Base-by-base conservation (phyloP, 92 coral and sea anemone genomes). In the Umimayanthus chanpuru region DNA sequence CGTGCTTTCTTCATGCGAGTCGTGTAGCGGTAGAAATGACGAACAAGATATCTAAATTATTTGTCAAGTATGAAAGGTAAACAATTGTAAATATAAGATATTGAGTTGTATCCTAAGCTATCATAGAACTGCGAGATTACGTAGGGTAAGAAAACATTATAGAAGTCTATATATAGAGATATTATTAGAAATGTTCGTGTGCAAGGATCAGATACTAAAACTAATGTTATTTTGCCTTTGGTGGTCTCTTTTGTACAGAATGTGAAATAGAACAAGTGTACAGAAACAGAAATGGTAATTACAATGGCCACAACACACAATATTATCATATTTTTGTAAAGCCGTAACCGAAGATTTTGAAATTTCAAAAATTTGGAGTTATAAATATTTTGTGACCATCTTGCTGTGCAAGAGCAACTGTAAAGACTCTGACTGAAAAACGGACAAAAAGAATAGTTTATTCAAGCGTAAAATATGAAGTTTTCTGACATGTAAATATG, bases 281-380 rank as follows among this genome's bases (percentile, higher is more conserved):
- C 78, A 83, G 67, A 70, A 83, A 70, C 66, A 43, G 67, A 44
- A 83, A 83, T 83, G 78, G 77, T 83, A 83, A 83, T 83, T 70
- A 43, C 32, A 7, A 2, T 43, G 32, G 61, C 87, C 87, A 68
- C 78, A 68, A 68, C 23, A 83, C 66, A 28, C 43, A 67, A 71
- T 83, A 71, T 68, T 83, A 83, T 83, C 87, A 68, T 83, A 83
- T 83, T 83, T 83, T 83, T 83, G 87, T 83, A 83, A 83, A 70
- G 44, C 87, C 32, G 66, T 83, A 83, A 83, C 87, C 87, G 68
- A 68, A 83, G 87, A 68, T 78, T 68, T 68, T 41, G 78, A 70
- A 47, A 83, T 68, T 83, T 73, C 61, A 68, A 68, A 83, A 70
- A 83, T 28, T 28, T 83, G 76, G 78, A 68, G 64, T 81, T 83